Conservation (phyloP, 2,113 vertebrate genomes). For the Leptodactylus fuscus region DNA sequence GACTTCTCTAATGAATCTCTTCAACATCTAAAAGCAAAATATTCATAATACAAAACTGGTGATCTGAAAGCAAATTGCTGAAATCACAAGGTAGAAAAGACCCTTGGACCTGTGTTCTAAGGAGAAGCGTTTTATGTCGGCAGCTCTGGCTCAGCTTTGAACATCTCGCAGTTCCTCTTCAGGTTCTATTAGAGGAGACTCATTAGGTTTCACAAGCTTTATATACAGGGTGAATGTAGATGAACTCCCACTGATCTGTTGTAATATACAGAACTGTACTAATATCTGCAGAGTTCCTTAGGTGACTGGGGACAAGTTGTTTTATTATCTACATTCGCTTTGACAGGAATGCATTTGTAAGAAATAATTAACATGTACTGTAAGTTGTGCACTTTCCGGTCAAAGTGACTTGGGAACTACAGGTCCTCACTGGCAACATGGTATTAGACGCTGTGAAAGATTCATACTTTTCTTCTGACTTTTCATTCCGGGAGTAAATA, state of each 20-base stretch:
- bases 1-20: constrained; percentile 26
- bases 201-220: not conserved
- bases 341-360: constrained; percentile 16
- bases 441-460: constrained; percentile 31
- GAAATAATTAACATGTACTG: constrained; percentile 41
- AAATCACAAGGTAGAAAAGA: constrained; percentile 40
- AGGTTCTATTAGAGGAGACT: constrained; percentile 2
- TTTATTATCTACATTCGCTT: not conserved
- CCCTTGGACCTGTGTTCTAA: not conserved
- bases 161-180: not conserved
- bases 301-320: not conserved
- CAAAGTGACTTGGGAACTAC: constrained; percentile 21
- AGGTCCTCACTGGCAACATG: not conserved
- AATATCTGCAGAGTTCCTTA: not conserved
- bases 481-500: constrained; percentile 30
- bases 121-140: not conserved
- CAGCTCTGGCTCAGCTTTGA: constrained; percentile 4
- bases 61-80: constrained; percentile 21
- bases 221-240: constrained; percentile 1
- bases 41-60: constrained; percentile 39
- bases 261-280: not conserved
- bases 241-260: not conserved
- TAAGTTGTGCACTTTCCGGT: constrained; percentile 11
- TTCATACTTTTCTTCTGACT: constrained; percentile 19
- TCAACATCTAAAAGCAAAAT: constrained; percentile 27